Evolutionary conservation across 1,140 invertebrate genomes (phyloP).

Genomic region (Coenobita brevimanus): DNA sequence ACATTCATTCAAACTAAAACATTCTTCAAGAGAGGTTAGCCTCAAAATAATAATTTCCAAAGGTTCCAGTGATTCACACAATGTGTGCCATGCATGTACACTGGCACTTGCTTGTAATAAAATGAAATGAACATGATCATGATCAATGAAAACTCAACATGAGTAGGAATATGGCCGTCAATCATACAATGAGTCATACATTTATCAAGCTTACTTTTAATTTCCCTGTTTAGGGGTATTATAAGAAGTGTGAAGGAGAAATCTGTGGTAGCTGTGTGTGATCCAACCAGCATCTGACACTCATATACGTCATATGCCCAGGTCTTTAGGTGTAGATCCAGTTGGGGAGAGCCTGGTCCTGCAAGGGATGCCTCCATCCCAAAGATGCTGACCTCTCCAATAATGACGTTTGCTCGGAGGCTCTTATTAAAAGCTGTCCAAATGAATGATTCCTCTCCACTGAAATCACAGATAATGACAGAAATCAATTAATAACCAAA

Average conservation of each 20-base stretch:
- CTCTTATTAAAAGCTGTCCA: constrained; percentile 8
- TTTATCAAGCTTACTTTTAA: constrained; percentile 57
- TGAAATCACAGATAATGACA: neutral
- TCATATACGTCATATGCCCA: constrained; percentile 40
- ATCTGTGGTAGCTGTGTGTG: neutral
- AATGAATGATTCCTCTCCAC: constrained; percentile 11
- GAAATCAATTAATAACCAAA: no score
- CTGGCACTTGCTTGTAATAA: no score
- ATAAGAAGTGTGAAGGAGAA: constrained; percentile 23
- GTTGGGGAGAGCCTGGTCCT: neutral
- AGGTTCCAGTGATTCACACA: no score
- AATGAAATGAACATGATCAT: no score
- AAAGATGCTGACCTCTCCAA: constrained; percentile 15
- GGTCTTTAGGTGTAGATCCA: constrained; percentile 25
- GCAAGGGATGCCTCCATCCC: constrained; percentile 26
- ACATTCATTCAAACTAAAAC: no score
- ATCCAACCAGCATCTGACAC: constrained; percentile 8
- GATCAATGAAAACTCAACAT: no score
- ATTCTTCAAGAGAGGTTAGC: no score
- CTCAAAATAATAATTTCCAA: no score
- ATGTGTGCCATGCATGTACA: no score
- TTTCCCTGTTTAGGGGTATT: constrained; percentile 48
- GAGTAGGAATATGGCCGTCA: no score
- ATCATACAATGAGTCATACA: no score
- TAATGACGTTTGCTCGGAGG: constrained; percentile 4